Evolutionary conservation across 92 coral and sea anemone genomes (phyloP), one percentile per base, ranked within the genome.

Genomic region (Hydrozoanthus gracilis): DNA sequence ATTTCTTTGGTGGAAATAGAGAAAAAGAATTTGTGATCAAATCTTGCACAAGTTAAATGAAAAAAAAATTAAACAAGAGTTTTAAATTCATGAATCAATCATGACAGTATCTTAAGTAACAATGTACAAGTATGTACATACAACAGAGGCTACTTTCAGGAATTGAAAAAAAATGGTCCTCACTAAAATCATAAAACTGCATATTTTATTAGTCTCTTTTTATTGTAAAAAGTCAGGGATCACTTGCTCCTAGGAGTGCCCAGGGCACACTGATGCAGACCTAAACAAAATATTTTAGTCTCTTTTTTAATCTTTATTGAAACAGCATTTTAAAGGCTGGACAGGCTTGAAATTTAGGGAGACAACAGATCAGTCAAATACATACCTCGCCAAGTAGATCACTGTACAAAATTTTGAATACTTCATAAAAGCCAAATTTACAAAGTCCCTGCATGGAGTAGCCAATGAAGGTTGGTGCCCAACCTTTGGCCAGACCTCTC

Each of bases 381-480:
- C 91, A 15, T 90, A 95, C 99, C 95, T 96, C 99, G 6, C 99
- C 99, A 51, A 96, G 65, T 39, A 96, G 74, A 82, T 95, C 91
- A 17, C 99, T 78, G 60, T 96, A 96, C 20, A 96, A 89, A 87
- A 96, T 95, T 90, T 96, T 96, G 88, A 96, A 96, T 50, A 96
- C 99, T 90, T 96, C 99, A 87, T 96, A 96, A 87, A 96, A 96
- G 64, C 99, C 99, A 95, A 96, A 96, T 91, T 96, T 96, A 87
- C 99, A 94, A 48, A 96, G 94, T 14, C 99, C 99, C 87, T 96
- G 99, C 99, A 96, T 96, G 8, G 99, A 96, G 76, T 96, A 96
- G 11, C 99, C 99, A 90, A 93, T 79, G 49, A 90, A 69, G 6
- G 99, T 96, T 20, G 99, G 99, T 5, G 99, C 99, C 99, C 99